These are phyloP conservation scores for Passerculus sandwichensis DNA, from an alignment of 2,797 vertebrate genomes.

Conservation along the genomic window DNA sequence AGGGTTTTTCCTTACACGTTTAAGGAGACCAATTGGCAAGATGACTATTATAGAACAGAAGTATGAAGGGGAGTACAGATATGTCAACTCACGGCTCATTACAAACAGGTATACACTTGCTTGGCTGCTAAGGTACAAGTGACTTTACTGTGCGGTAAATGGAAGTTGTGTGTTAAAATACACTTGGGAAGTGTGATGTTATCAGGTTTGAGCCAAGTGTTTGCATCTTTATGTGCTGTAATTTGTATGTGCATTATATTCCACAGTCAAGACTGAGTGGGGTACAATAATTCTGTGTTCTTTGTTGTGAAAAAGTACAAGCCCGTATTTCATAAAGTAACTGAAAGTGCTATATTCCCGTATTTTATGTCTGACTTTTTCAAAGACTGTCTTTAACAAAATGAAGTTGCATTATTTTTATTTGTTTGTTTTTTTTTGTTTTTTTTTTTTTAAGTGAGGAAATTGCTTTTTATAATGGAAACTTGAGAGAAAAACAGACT, in stretches of 20 bases:
- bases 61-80: constrained; percentile 97
- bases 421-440: constrained; percentile 35
- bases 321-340: not conserved
- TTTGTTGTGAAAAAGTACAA: not conserved
- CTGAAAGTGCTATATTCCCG: not conserved
- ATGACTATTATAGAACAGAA: constrained; percentile 95
- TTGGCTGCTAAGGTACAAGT: not conserved
- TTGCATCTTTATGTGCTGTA: not conserved
- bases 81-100: constrained; percentile 95
- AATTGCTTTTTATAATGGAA: constrained; percentile 98
- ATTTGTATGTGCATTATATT: not conserved
- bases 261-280: not conserved
- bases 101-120: constrained; percentile 88
- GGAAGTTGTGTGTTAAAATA: not conserved
- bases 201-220: not conserved
- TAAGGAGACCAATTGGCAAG: constrained; percentile 95
- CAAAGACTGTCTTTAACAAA: not conserved
- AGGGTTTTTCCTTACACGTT: constrained; percentile 91
- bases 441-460: constrained; percentile 86
- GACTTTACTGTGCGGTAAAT: not conserved
- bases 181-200: not conserved
- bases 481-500: constrained; percentile 92
- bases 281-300: not conserved
- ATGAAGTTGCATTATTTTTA: not conserved
- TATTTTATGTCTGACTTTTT: not conserved